Evolutionary conservation across 2,113 vertebrate species (phyloP), one percentile per base, ranked within the genome.

Genomic region (Percina caprodes): DNA sequence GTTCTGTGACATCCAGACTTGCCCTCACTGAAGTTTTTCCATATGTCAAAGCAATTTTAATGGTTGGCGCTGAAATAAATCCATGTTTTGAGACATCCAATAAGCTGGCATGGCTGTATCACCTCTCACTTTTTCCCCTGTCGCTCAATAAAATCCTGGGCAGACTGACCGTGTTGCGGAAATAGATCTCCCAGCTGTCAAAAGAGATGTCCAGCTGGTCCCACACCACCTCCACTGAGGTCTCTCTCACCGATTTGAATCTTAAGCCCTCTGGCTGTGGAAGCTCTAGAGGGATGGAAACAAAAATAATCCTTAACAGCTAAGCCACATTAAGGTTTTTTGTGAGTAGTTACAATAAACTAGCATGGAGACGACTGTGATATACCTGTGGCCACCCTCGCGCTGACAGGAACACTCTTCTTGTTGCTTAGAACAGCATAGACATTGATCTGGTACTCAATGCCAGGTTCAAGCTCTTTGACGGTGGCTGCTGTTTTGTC

Each of bases 371-470:
- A 59, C 3, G 2, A 21, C 18, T 46, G 35, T 19, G 26, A 95
- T 94, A 88, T 94, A 99, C 98, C 94, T 6, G 98, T 99, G 65
- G 97, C 96, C 45, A 98, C 96, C 18, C 97, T 94, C 62, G 96
- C 97, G 0, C 96, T 98, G 90, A 99, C 95, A 1, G 98, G 98
- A 48, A 99, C 91, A 26, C 98, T 99, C 88, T 77, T 96, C 92
- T 96, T 96, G 92, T 98, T 97, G 89, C 95, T 97, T 7, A 99
- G 95, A 86, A 99, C 91, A 46, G 98, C 98, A 8, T 97, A 98
- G 33, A 99, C 98, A 0, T 94, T 97, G 90, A 99, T 97, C 0
- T 96, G 94, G 48, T 99, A 99, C 86, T 99, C 98, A 0, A 99
- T 94, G 0, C 98, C 98, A 0, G 98, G 98, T 84, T 99, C 98